phyloP scores from a whole-genome alignment of 2,888 invertebrate species.

The Tetropium fuscum region DNA sequence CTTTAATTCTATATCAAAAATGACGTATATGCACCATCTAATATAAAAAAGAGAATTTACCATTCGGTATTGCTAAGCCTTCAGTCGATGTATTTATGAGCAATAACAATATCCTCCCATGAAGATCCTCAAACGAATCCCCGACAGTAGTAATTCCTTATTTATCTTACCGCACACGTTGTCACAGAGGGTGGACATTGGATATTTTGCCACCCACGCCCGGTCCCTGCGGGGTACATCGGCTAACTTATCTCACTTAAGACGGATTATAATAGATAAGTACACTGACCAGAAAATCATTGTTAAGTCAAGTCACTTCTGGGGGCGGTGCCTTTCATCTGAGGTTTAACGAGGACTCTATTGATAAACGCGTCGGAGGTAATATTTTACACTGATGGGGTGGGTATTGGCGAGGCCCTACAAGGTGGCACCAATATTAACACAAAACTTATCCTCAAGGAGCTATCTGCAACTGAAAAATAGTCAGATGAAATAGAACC shows the following conservation, averaged over 20 bases:
- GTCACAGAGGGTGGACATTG: constrained; percentile 25
- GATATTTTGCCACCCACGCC: constrained; percentile 38
- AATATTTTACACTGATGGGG: constrained; percentile 39
- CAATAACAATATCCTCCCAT: neutral
- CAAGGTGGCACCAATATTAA: no score
- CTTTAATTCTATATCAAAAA: no score
- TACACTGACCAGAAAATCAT: constrained; percentile 50
- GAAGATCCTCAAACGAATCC: constrained; percentile 15
- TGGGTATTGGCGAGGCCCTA: constrained; percentile 6
- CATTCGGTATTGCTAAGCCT: no score
- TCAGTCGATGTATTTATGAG: neutral
- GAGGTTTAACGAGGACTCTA: constrained; percentile 42
- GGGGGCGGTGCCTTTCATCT: constrained; percentile 49
- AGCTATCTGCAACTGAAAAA: no score
- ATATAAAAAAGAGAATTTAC: no score
- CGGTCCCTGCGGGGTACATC: constrained; percentile 29
- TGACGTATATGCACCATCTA: no score
- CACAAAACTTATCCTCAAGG: no score
- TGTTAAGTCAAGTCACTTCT: constrained; percentile 52
- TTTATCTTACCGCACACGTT: constrained; percentile 26
- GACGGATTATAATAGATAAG: constrained; percentile 46
- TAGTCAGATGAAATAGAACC: no score
- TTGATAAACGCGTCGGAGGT: constrained; percentile 52
- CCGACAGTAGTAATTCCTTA: constrained; percentile 16
- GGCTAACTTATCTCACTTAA: constrained; percentile 46